Evolutionary conservation across 2,113 vertebrate genomes (phyloP).

Genomic region (Colaptes auratus): DNA sequence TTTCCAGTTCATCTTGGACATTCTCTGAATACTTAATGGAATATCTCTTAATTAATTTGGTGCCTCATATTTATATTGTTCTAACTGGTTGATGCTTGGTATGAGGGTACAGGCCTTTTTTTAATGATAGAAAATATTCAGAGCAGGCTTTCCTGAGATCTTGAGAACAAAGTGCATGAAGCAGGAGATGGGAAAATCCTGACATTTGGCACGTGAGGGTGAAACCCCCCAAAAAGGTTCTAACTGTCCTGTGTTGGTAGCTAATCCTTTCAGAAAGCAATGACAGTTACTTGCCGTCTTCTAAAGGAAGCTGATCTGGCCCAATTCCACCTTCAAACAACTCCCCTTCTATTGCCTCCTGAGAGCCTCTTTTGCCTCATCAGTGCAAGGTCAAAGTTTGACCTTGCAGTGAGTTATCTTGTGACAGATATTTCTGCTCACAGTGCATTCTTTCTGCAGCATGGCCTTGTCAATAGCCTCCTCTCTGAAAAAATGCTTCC

Average conservation of each 20-base stretch:
- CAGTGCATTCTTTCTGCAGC: constrained; percentile 13
- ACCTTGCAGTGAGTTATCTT: constrained; percentile 50
- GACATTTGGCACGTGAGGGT: background rate
- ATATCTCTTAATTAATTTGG: background rate
- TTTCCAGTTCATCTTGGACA: background rate
- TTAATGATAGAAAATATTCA: background rate
- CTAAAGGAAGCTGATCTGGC: constrained; percentile 54
- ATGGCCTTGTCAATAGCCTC: constrained; percentile 22
- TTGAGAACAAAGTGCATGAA: background rate
- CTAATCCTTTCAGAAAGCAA: constrained; percentile 20
- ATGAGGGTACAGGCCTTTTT: background rate
- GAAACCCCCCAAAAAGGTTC: background rate
- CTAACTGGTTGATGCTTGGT: background rate
- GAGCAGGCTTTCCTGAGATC: background rate
- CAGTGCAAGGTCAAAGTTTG: constrained; percentile 24
- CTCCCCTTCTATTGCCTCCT: constrained; percentile 27
- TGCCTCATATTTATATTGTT: background rate
- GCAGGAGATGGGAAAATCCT: background rate
- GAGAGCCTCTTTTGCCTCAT: constrained; percentile 44
- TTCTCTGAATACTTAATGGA: background rate
- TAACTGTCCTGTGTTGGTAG: background rate
- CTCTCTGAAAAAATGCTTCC: constrained; percentile 42
- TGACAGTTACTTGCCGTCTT: constrained; percentile 25
- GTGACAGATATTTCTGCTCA: constrained; percentile 45
- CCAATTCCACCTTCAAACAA: constrained; percentile 29